Evolutionary conservation across 2,113 vertebrate genomes (phyloP).

Genomic region (Protobothrops flavoviridis): DNA sequence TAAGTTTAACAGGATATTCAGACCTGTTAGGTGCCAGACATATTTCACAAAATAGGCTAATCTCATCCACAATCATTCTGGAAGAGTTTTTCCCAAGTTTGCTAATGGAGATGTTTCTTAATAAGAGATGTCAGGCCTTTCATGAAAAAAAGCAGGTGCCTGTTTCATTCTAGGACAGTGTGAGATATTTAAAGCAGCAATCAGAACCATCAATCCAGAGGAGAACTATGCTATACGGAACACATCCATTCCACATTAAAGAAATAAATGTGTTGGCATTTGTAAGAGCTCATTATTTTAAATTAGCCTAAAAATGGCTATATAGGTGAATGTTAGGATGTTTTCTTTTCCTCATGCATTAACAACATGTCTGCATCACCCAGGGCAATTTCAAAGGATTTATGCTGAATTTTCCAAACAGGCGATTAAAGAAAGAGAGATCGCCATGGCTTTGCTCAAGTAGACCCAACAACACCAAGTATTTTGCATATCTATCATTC

Average conservation of each 20-base stretch:
- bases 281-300: conserved; percentile 36
- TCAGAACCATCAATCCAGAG: not conserved
- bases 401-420: not conserved
- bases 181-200: conserved; percentile 1
- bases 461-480: not conserved
- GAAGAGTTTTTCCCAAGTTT: not conserved
- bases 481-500: not conserved
- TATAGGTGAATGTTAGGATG: not conserved
- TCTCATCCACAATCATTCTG: not conserved
- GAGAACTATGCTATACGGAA: conserved; percentile 2
- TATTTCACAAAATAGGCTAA: not conserved
- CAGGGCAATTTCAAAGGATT: conserved; percentile 14
- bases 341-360: not conserved
- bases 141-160: not conserved
- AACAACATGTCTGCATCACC: conserved; percentile 18
- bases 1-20: not conserved
- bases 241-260: conserved; percentile 13
- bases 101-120: not conserved
- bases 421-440: not conserved
- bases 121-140: not conserved
- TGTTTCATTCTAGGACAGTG: not conserved
- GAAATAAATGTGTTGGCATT: conserved; percentile 32
- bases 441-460: not conserved
- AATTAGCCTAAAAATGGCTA: conserved; percentile 18
- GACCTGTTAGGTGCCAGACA: not conserved